Evolutionary conservation across 1,140 invertebrate species (phyloP).

Genomic region (Drosophila equinoxialis): DNA sequence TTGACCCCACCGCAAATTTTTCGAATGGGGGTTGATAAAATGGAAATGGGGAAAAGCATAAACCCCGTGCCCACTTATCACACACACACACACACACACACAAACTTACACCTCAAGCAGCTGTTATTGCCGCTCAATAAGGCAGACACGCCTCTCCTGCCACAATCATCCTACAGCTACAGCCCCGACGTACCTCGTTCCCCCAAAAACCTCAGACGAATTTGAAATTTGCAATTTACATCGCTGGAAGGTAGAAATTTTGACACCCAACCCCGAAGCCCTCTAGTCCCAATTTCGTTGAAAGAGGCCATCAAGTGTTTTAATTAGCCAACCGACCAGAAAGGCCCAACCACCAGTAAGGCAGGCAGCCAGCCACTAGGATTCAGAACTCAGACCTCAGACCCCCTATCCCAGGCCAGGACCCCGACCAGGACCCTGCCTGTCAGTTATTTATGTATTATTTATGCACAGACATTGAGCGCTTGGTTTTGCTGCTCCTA

Average conservation of each 20-base stretch:
- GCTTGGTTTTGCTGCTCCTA: conserved; percentile 27
- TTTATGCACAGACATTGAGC: conserved; percentile 75
- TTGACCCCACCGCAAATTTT: conserved; percentile 17
- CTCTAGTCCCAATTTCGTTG: conserved; percentile 33
- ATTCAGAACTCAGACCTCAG: background rate
- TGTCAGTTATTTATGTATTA: conserved; percentile 77
- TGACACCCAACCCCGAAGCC: conserved; percentile 35
- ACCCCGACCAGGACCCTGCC: conserved; percentile 32
- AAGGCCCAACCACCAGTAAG: conserved; percentile 20
- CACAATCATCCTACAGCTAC: too few species aligned
- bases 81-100: background rate
- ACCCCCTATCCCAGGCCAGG: conserved; percentile 1
- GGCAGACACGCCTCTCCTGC: conserved; percentile 31
- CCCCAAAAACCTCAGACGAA: conserved; percentile 9
- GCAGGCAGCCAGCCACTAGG: background rate
- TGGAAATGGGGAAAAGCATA: background rate
- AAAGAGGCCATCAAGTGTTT: conserved; percentile 73
- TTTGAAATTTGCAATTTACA: conserved; percentile 68
- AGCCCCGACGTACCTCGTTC: background rate
- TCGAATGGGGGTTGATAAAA: background rate
- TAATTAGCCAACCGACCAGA: conserved; percentile 58
- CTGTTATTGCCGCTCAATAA: conserved; percentile 49
- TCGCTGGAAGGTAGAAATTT: conserved; percentile 46
- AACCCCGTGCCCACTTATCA: background rate
- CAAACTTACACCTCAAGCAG: conserved; percentile 32